Base-by-base conservation (phyloP, 1,140 invertebrate species). In the Temnothorax longispinosus region DNA sequence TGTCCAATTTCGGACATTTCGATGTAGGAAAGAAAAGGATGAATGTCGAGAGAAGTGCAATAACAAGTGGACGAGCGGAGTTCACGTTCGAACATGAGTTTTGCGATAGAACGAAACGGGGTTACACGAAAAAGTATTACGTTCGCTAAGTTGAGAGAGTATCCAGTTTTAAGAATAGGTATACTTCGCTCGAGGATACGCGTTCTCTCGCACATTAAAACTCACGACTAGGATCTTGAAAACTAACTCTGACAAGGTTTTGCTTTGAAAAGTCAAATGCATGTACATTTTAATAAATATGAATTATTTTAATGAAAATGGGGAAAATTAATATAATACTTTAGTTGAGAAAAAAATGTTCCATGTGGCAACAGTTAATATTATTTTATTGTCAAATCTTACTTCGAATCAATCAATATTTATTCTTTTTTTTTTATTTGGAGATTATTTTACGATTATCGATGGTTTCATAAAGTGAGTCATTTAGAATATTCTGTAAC, bases 1-100 rank as follows among this genome's bases (percentile, higher is more conserved):
- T 67, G 67, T 91, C 90, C 92, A 93, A 93, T 93, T 93, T 92
- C 81, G 87, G 62, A 74, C 82, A 69, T 82, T 91, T 91, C 75
- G 75, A 86, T 77, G 85, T 64, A 69, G 41, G 85, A 27, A 65
- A 84, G 81, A 85, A 60, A 64, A 65, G 76, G 50, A 72, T n/a
- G n/a, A 56, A 27, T 11, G 75, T 27, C 56, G 56, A 13, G 47
- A 56, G 50, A 69, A 62, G 60, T 62, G 50, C 27, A 38, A 47
- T 67, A 81, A 50, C 78, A 75, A 76, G 62, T 38, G 77, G 67
- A 62, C 58, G 72, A 89, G 62, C 69, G 72, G 21, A 75, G 56
- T 82, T 84, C 75, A 80, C 62, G 71, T 62, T 58, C 69, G 77
- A 65, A 74, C 85, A 81, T 35, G 58, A 62, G 56, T 44, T 71